Evolutionary conservation across 1,140 invertebrate genomes (phyloP), one percentile per base, ranked within the genome.

Genomic region (Drosophila watanabei): DNA sequence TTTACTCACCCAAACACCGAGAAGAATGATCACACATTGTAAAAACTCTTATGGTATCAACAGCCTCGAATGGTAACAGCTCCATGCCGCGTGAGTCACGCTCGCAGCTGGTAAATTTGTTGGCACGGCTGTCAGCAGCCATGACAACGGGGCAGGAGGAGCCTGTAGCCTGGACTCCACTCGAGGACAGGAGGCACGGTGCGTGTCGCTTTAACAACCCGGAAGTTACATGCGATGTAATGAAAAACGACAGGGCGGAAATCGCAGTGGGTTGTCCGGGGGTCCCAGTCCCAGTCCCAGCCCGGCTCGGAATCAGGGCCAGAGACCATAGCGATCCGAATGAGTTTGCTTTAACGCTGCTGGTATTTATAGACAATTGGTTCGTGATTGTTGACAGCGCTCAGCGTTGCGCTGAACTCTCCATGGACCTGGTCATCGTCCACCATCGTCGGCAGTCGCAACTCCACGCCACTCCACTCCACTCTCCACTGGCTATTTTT

Each of bases 281-380:
- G n/a, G 48, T 10, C 24, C 51, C 51, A 57, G 61, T 3, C 32
- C 35, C n/a, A n/a, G 48, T 10, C 24, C 51, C 51, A 57, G 61
- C 4, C 32, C 35, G 41, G 33, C 57, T 75, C 56, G 33, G 56
- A 61, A 51, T 61, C 62, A 79, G 52, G 57, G 37, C 51, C 43
- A 62, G 46, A n/a, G 69, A 57, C 66, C n/a, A n/a, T 39, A 46
- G 59, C 63, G 57, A 59, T 68, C 62, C 69, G 78, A 85, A 72
- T 89, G 85, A 81, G 86, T 80, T 82, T 82, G 82, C 75, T 73
- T 82, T 86, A 75, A 82, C 86, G 79, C 88, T 86, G 72, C 79
- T 90, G 86, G 82, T 90, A 90, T 90, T 90, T 90, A 90, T 90
- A 90, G 86, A 90, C 86, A 90, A 90, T 90, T 90, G 87, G 86